Evolutionary conservation across 2,113 vertebrate species (phyloP).

Genomic region (pig (Sus scrofa)): T2T-Sscrofa CM000829.6:38239001-38239500

Average conservation of each 20-base stretch:
- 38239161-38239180: not conserved
- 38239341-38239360: not conserved
- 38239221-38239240: not conserved
- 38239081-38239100: not conserved
- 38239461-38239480: slow-evolving; percentile 9
- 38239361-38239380: not conserved
- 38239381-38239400: not conserved
- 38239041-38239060: not conserved
- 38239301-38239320: not conserved
- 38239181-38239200: not conserved
- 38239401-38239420: not conserved
- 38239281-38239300: not conserved
- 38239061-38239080: not conserved
- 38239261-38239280: not conserved
- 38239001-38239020: not conserved
- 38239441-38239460: not conserved
- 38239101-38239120: not conserved
- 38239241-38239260: not conserved
- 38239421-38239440: not conserved
- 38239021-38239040: not conserved
- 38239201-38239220: not conserved
- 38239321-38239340: not conserved
- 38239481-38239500: not conserved
- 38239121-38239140: not conserved
- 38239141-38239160: not conserved